phyloP scores from a whole-genome alignment of 2,888 invertebrate species.

The Papilio protenor region DNA sequence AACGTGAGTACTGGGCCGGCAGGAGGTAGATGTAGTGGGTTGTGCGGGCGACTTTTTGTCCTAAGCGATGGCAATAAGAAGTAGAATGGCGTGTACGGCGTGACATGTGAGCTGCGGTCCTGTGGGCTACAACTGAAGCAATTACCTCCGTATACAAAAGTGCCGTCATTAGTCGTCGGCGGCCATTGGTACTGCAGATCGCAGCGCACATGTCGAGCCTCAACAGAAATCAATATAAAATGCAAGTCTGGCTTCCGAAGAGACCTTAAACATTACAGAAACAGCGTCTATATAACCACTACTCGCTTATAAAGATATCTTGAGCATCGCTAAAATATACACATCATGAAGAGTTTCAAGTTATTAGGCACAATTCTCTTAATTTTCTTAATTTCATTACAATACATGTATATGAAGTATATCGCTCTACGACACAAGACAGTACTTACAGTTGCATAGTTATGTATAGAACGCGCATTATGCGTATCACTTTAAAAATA shows the following conservation, averaged over 20 bases:
- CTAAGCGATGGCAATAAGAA: constrained; percentile 25
- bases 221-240: constrained; percentile 64
- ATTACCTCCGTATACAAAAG: constrained; percentile 36
- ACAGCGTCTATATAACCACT: constrained; percentile 76
- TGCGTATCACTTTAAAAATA: constrained; percentile 70
- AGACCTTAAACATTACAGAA: constrained; percentile 64
- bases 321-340: constrained; percentile 79
- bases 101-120: not conserved
- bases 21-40: constrained; percentile 12
- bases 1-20: constrained; percentile 15
- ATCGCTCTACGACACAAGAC: constrained; percentile 75
- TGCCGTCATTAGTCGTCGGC: constrained; percentile 23
- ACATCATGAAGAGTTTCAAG: constrained; percentile 64
- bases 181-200: not conserved
- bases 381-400: constrained; percentile 54
- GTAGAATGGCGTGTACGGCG: not conserved
- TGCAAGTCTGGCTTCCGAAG: constrained; percentile 74
- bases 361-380: constrained; percentile 80
- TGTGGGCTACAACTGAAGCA: constrained; percentile 26
- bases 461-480: constrained; percentile 70
- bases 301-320: constrained; percentile 77
- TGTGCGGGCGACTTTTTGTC: constrained; percentile 2
- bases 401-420: constrained; percentile 60
- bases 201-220: constrained; percentile 36
- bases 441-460: constrained; percentile 62